phyloP scores from a whole-genome alignment of 1,140 invertebrate species.

The Atta cephalotes region DNA sequence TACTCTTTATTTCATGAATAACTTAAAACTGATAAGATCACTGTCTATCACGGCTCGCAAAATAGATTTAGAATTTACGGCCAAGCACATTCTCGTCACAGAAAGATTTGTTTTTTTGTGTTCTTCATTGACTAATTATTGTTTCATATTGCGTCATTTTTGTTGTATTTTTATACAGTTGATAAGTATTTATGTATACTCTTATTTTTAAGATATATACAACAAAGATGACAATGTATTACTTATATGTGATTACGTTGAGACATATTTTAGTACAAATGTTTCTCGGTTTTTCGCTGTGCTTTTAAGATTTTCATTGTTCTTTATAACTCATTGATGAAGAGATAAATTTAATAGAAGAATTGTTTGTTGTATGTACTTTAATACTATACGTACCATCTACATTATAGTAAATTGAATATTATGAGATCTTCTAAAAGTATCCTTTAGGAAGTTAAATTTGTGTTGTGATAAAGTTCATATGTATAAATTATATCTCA shows the following conservation, averaged over 20 bases:
- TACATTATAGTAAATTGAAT: background rate
- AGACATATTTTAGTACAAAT: background rate
- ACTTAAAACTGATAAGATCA: slow-evolving; percentile 27
- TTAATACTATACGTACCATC: background rate
- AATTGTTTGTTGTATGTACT: slow-evolving; percentile 10
- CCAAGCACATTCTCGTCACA: slow-evolving; percentile 30
- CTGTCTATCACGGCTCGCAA: slow-evolving; percentile 49
- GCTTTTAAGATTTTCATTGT: background rate
- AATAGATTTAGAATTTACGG: slow-evolving; percentile 52
- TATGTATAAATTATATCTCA: background rate
- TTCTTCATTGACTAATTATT: slow-evolving; percentile 46
- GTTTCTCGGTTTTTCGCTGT: background rate
- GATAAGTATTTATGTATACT: slow-evolving; percentile 20
- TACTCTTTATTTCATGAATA: slow-evolving; percentile 37
- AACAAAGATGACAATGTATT: slow-evolving; percentile 35
- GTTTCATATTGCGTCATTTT: slow-evolving; percentile 60
- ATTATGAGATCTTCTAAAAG: background rate
- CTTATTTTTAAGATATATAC: slow-evolving; percentile 59
- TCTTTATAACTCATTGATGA: slow-evolving; percentile 13
- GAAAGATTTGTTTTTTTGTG: slow-evolving; percentile 52
- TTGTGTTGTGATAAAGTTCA: background rate
- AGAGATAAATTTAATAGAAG: background rate
- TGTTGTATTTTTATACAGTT: background rate
- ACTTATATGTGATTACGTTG: slow-evolving; percentile 37
- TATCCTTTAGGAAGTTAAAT: slow-evolving; percentile 3